Conservation (phyloP, 2,888 invertebrate species). For the Drosophila histrio region DNA sequence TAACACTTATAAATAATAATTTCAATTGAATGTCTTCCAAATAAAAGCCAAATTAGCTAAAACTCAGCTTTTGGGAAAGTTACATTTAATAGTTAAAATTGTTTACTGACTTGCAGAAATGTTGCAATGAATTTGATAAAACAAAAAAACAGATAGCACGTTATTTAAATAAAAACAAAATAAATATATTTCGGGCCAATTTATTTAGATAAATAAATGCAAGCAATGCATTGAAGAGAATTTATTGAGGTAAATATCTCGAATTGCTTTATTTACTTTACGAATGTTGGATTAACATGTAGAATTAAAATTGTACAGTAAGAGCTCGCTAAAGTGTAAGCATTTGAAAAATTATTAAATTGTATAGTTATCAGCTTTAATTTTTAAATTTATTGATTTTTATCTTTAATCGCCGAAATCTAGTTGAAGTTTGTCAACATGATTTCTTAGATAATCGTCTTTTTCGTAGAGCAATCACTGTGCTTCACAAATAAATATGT, state of each 20-base stretch:
- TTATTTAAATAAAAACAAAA: not conserved
- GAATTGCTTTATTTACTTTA: not conserved
- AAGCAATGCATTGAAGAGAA: not conserved
- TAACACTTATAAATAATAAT: not conserved
- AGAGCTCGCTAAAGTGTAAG: too few relatives aligned
- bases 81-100: not conserved
- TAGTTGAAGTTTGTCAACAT: too few relatives aligned
- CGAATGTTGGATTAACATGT: too few relatives aligned
- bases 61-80: not conserved
- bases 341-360: not conserved
- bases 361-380: too few relatives aligned
- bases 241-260: conserved; percentile 1
- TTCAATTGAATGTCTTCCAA: not conserved
- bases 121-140: not conserved
- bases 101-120: not conserved
- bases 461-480: not conserved
- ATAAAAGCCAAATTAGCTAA: not conserved
- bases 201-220: not conserved
- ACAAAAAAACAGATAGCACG: not conserved
- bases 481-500: not conserved
- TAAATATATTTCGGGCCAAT: not conserved
- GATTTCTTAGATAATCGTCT: too few relatives aligned
- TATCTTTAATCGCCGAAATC: too few relatives aligned
- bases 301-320: not conserved
- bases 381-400: too few relatives aligned